A percentile compares a stretch with the other conserved stretches of the same genome.
Evolutionary conservation across 2,797 vertebrate genomes (phyloP).

Genomic region (Etheostoma perlongum): DNA sequence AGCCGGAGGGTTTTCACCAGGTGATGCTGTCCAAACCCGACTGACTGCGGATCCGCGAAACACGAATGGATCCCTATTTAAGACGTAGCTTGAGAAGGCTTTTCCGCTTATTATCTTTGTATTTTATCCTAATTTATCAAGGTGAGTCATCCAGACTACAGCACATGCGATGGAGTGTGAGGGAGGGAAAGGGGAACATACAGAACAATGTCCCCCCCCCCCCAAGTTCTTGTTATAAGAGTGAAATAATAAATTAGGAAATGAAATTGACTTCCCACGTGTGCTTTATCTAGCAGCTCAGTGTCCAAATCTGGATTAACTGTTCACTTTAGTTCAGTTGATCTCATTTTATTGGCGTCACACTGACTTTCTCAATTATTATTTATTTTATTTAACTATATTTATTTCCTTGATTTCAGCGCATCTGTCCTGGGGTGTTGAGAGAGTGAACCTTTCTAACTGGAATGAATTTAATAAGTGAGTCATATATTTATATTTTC

Average conservation of each 20-base stretch:
- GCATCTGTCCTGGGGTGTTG: conserved; percentile 75
- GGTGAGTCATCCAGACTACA: conserved; percentile 70
- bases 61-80: conserved; percentile 85
- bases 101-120: conserved; percentile 66
- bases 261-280: too few species aligned
- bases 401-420: conserved; percentile 69
- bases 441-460: conserved; percentile 74
- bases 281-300: not conserved
- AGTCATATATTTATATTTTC: conserved; percentile 52
- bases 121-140: conserved; percentile 82
- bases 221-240: not conserved
- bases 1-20: conserved; percentile 68
- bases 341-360: not conserved
- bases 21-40: conserved; percentile 75
- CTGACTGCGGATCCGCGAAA: conserved; percentile 76
- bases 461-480: conserved; percentile 78
- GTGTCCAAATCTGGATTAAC: not conserved
- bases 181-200: not conserved
- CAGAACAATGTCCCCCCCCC: too few species aligned
- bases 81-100: conserved; percentile 72
- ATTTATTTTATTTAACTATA: not conserved
- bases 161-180: not conserved
- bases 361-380: not conserved
- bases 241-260: not conserved
- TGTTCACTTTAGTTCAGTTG: not conserved